Evolutionary conservation across 2,888 invertebrate species (phyloP).

Genomic region (Drosophila dives): DNA sequence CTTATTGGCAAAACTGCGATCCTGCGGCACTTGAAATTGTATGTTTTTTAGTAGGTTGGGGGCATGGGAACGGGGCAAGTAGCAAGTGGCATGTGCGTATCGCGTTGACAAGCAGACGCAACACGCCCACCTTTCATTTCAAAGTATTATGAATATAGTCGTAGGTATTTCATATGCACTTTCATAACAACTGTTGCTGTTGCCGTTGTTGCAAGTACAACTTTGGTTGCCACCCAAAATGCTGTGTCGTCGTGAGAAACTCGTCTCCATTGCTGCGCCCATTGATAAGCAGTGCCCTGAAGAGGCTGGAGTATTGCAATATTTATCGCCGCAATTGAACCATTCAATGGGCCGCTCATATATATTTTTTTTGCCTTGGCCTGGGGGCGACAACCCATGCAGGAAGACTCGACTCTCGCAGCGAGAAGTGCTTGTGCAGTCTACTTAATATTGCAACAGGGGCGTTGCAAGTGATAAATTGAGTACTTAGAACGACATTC

Average conservation of each 20-base stretch:
- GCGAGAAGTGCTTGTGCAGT: not conserved
- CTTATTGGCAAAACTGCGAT: slow-evolving; percentile 51
- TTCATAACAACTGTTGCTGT: slow-evolving; percentile 24
- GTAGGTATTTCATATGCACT: slow-evolving; percentile 40
- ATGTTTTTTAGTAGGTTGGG: not conserved
- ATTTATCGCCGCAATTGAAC: slow-evolving; percentile 76
- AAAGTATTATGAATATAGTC: slow-evolving; percentile 13
- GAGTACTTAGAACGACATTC: slow-evolving; percentile 15
- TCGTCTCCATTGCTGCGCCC: slow-evolving; percentile 21
- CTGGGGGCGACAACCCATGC: slow-evolving; percentile 41
- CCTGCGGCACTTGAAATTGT: slow-evolving; percentile 13
- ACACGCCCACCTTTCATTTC: slow-evolving; percentile 51
- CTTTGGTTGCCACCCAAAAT: slow-evolving; percentile 59
- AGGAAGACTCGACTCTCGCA: slow-evolving; percentile 21
- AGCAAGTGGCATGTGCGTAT: slow-evolving; percentile 21
- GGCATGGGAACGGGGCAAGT: slow-evolving; percentile 31
- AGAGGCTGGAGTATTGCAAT: slow-evolving; percentile 56
- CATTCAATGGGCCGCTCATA: slow-evolving; percentile 57
- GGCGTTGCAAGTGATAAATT: slow-evolving; percentile 24
- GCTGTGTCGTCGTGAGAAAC: slow-evolving; percentile 51
- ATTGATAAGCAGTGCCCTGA: slow-evolving; percentile 44
- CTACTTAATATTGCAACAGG: slow-evolving; percentile 8
- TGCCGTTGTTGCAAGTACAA: slow-evolving; percentile 38
- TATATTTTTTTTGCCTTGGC: slow-evolving; percentile 36
- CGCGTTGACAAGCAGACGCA: slow-evolving; percentile 39